phyloP scores from a whole-genome alignment of 2,888 invertebrate species.

The Balanococcus diminutus region DNA sequence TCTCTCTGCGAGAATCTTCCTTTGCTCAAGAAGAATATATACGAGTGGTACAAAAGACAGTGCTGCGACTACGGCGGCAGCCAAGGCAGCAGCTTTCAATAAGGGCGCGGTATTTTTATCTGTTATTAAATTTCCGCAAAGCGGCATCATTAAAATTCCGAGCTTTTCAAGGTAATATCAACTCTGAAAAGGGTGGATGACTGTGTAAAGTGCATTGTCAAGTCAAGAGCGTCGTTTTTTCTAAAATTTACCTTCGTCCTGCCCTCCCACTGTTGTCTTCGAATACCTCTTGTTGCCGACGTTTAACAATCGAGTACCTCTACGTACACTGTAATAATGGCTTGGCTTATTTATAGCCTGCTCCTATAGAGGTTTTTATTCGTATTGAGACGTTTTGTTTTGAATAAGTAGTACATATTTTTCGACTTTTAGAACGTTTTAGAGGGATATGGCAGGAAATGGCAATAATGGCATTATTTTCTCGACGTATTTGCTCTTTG shows the following conservation, averaged over 20 bases:
- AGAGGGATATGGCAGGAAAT: no score
- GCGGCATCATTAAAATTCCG: background rate
- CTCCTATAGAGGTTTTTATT: background rate
- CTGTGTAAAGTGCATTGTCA: background rate
- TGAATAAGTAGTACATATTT: no score
- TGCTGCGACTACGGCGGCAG: background rate
- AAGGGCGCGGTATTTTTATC: background rate
- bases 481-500: no score
- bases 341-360: background rate
- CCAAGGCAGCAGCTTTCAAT: background rate
- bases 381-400: background rate
- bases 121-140: constrained; percentile 3
- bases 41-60: no score
- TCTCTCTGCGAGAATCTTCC: no score
- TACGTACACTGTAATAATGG: background rate
- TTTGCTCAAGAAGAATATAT: no score
- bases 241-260: background rate
- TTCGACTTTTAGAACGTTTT: no score
- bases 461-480: no score
- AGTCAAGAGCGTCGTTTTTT: background rate
- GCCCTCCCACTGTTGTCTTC: background rate
- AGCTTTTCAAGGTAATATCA: background rate
- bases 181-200: background rate
- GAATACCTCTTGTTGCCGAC: background rate
- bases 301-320: background rate